Base-by-base conservation (phyloP, 1,140 invertebrate genomes). In the Bombus turneri region DNA sequence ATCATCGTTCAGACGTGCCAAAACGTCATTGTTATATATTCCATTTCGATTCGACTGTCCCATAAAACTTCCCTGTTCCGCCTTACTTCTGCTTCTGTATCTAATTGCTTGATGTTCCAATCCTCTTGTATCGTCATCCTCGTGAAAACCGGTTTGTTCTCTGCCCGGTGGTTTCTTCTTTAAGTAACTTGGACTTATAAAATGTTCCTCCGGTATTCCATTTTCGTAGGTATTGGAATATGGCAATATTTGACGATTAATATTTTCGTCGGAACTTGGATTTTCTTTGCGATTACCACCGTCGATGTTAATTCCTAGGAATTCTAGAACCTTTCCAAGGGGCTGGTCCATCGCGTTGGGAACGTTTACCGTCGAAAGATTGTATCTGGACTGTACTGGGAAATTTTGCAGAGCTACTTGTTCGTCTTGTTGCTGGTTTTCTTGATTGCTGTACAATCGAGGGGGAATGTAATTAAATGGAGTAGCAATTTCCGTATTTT, bases 271-370 rank as follows among this genome's bases (percentile, higher is more conserved):
- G 15, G 41, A 25, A 31, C 22, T 39, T 9, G 31, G n/a, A 41
- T 71, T 72, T n/a, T 39, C 25, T 43, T 64, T 62, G 6, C 9
- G 28, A 34, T 43, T 43, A 25, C 47, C 59, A 1, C 10, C 25
- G 25, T 68, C 41, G 3, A 81, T n/a, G 2, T 68, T 81, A 8
- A 85, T 85, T 9, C 84, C 84, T 22, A 85, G 25, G 1, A 71
- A 81, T 59, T 85, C 59, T 1, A 85, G 57, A 1, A 85, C 28
- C 22, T 85, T 85, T 13, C 84, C 79, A 4, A 85, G 13, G 3
- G 84, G 84, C 5, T 81, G 78, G 6, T 81, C 43, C 71, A 85
- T 85, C 6, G 84, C 78, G n/a, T 37, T 85, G 1, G 71, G 25
- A 25, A 34, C 2, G 2, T 43, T 81, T 28, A 41, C 3, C 3